A percentile compares a stretch with the other conserved stretches of the same genome.
These are phyloP conservation scores for Castor canadensis DNA, from an alignment of 2,113 vertebrate genomes.

Conservation along the genomic window DNA sequence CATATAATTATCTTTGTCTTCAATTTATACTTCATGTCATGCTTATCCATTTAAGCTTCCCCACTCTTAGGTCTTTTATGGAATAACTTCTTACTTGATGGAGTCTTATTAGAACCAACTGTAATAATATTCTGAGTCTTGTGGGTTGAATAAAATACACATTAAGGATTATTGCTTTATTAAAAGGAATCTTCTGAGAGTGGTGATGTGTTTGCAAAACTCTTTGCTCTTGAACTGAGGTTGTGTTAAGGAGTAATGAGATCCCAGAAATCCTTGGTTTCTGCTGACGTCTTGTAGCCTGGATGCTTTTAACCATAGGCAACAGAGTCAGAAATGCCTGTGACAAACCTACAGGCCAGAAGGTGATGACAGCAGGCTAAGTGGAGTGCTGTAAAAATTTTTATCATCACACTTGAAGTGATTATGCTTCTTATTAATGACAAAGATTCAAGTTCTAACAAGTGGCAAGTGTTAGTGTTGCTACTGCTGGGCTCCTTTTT, in stretches of 20 bases:
- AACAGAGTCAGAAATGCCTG: neutral
- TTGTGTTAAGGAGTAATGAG: neutral
- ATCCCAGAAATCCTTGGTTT: neutral
- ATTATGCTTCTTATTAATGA: slow-evolving; percentile 6
- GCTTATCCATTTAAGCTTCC: slow-evolving; percentile 26
- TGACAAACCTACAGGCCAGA: neutral
- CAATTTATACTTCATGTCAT: neutral
- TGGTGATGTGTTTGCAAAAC: neutral
- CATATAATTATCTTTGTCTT: slow-evolving; percentile 39
- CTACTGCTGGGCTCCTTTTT: neutral
- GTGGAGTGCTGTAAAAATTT: neutral
- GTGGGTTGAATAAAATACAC: neutral
- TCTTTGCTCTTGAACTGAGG: neutral
- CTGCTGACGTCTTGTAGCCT: neutral
- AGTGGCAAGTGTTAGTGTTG: neutral
- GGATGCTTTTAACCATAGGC: neutral
- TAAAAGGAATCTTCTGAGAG: slow-evolving; percentile 2
- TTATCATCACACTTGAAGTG: neutral
- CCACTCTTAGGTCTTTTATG: slow-evolving; percentile 41
- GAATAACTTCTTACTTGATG: slow-evolving; percentile 32
- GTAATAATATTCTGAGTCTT: neutral
- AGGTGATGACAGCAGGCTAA: slow-evolving; percentile 37
- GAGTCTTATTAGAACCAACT: neutral
- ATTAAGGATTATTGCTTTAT: slow-evolving; percentile 18
- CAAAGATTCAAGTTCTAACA: slow-evolving; percentile 29